phyloP scores from a whole-genome alignment of 1,140 invertebrate genomes.

The Drosophila lowei region DNA sequence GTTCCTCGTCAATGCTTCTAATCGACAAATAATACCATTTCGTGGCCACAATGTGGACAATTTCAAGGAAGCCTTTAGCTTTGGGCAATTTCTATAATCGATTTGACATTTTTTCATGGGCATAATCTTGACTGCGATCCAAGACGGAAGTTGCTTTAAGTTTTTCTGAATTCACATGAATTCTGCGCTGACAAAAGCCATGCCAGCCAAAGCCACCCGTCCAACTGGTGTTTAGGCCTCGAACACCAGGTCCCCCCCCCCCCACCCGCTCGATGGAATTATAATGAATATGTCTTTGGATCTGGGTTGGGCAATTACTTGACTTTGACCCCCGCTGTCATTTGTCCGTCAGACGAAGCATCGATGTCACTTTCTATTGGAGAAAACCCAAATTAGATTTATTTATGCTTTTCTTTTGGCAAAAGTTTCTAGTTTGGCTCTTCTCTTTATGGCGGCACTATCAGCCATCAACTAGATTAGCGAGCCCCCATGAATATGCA shows the following conservation, averaged over 20 bases:
- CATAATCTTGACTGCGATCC: conserved; percentile 1
- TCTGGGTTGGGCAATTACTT: conserved; percentile 42
- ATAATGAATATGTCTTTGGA: conserved; percentile 37
- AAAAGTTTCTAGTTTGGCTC: conserved; percentile 24
- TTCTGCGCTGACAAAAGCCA: conserved; percentile 9
- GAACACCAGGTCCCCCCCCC: neutral
- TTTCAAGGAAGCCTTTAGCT: conserved; percentile 28
- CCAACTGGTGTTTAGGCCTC: conserved; percentile 24
- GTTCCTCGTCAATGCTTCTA: conserved; percentile 30
- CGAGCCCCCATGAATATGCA: neutral
- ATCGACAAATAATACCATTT: conserved; percentile 27
- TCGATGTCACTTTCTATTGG: conserved; percentile 47
- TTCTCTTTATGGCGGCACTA: conserved; percentile 3
- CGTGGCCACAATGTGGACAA: conserved; percentile 9
- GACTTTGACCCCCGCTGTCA: conserved; percentile 39
- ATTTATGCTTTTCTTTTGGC: conserved; percentile 34
- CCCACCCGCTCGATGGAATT: conserved; percentile 24
- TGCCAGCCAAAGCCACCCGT: conserved; percentile 27
- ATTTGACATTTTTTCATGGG: conserved; percentile 25
- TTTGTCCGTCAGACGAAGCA: conserved; percentile 22
- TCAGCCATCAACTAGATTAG: conserved; percentile 1
- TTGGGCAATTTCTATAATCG: conserved; percentile 36
- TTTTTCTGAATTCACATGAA: conserved; percentile 22
- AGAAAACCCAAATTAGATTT: conserved; percentile 34
- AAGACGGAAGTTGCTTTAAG: conserved; percentile 37